A percentile compares a stretch with the other conserved stretches of the same genome.
Conservation (phyloP, 2,113 vertebrate species). For the Clarias batrachus region DNA sequence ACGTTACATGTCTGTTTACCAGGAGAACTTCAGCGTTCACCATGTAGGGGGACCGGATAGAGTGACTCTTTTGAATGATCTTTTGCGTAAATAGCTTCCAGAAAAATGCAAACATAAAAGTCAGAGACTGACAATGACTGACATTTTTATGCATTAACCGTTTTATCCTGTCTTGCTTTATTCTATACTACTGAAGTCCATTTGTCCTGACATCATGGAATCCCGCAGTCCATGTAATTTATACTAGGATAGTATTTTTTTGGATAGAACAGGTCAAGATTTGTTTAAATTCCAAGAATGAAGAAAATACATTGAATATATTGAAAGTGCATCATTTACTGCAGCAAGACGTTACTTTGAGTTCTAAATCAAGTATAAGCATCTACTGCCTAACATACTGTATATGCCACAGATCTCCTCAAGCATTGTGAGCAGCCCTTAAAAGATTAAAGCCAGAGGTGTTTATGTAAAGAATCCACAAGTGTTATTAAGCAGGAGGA, state of each 20-base stretch:
- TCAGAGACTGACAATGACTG: not conserved
- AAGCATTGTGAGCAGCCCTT: constrained; percentile 49
- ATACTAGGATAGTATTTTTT: not conserved
- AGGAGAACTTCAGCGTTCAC: constrained; percentile 11
- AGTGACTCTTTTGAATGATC: constrained; percentile 1
- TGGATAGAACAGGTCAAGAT: not conserved
- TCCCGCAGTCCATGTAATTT: not conserved
- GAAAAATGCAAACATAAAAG: not conserved
- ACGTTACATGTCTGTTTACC: constrained; percentile 31
- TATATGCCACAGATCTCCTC: constrained; percentile 55
- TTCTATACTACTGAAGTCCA: not conserved
- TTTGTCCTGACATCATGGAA: not conserved
- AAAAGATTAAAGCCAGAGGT: constrained; percentile 42
- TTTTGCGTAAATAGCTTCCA: constrained; percentile 2
- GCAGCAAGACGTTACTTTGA: constrained; percentile 1
- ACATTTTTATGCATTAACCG: not conserved
- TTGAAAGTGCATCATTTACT: not conserved
- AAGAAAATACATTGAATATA: not conserved
- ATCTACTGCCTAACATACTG: not conserved
- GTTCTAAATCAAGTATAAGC: constrained; percentile 44
- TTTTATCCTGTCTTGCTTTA: not conserved
- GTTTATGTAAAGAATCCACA: constrained; percentile 26
- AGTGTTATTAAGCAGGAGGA: constrained; percentile 36
- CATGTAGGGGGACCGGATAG: constrained; percentile 11
- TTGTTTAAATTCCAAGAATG: not conserved